Evolutionary conservation across 64 coral and sea anemone species (phyloP), one percentile per base, ranked within the genome.

Genomic region (Porites australiensis): DNA sequence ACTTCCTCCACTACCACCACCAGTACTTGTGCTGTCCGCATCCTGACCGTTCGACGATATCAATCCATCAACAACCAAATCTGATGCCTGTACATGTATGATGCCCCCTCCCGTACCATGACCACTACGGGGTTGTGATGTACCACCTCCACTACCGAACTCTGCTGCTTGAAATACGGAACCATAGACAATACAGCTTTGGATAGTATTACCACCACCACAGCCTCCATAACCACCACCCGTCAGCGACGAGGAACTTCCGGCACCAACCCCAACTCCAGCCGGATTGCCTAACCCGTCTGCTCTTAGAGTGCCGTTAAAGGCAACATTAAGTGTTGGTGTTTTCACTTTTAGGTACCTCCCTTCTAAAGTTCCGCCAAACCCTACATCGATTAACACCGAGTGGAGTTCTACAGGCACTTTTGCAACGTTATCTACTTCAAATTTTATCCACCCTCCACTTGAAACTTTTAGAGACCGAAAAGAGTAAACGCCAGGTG

Each of bases 171-270:
- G 23, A 85, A 87, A 90, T 51, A 98, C 21, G 67, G 97, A 93
- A 66, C 97, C 97, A 89, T 98, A 98, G n/a, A 96, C 82, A 2
- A 55, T 66, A 78, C 97, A 98, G 3, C 21, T 47, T 23, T 83
- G 48, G 1, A 47, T n/a, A 27, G 75, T 60, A 79, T 9, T 54
- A 13, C 91, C 88, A 27, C 97, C 97, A 16, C 97, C 97, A 94
- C 97, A 98, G 8, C 97, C 97, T 37, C 97, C 97, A 44, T 96
- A 96, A 44, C 94, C 90, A 16, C 97, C 97, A 20, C 97, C 97
- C 4, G 89, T 88, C 45, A 90, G 66, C 57, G 58, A 68, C 47
- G 81, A 70, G 14, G 44, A 63, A 61, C 74, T 87, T 15, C 97
- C 97, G 58, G 52, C 77, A 13, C 97, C 97, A 19, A 77, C 79